Evolutionary conservation across 2,797 vertebrate genomes (phyloP).

Genomic region (Antrozous pallidus): DNA sequence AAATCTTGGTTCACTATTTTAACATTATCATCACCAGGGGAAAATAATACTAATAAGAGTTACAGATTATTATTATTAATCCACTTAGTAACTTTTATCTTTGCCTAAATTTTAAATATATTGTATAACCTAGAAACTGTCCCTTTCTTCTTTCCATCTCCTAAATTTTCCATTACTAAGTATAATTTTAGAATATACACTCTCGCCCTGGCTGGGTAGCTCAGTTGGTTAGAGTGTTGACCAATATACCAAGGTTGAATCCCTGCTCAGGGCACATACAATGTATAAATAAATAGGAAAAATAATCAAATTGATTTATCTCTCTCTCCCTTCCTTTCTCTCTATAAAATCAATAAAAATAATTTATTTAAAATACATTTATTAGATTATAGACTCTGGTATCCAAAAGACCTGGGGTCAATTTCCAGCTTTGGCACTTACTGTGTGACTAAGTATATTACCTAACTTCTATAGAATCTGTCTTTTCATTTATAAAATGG

Average conservation of each 20-base stretch:
- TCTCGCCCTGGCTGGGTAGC: not conserved
- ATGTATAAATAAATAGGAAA: not conserved
- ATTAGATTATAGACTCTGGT: not conserved
- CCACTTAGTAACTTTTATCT: not conserved
- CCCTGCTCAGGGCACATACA: not conserved
- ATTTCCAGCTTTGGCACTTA: not conserved
- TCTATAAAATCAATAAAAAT: not conserved
- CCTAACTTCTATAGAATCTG: not conserved
- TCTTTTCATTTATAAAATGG: not conserved
- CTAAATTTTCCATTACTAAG: not conserved
- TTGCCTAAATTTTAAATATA: not conserved
- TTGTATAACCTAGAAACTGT: not conserved
- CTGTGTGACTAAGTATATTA: not conserved
- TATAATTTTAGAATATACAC: conserved; percentile 7
- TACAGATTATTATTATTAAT: not conserved
- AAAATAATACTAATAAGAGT: not conserved
- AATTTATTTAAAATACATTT: not conserved
- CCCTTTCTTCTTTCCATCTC: not conserved
- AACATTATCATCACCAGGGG: not conserved
- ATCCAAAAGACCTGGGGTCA: not conserved
- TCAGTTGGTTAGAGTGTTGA: not conserved
- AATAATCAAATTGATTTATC: not conserved
- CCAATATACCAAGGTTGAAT: not conserved
- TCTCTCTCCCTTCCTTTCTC: not conserved
- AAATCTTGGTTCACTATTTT: not conserved